Percentiles rank a stretch among this genome's conserved stretches.
Evolutionary conservation across 2,797 vertebrate genomes (phyloP).

Genomic region (Danio tinwini): DNA sequence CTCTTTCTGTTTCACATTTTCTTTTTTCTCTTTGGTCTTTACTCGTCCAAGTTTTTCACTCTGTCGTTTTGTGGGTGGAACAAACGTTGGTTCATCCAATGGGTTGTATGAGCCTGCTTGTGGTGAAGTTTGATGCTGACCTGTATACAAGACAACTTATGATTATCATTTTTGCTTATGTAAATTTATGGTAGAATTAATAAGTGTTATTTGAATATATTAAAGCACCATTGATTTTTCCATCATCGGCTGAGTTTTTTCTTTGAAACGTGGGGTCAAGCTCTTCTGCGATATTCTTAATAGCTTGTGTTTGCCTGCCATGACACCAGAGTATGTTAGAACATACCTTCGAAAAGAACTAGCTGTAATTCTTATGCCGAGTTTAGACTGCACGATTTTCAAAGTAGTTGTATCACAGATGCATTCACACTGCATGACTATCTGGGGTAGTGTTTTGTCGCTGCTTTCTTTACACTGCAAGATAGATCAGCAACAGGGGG

Average conservation of each 20-base stretch:
- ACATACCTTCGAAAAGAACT: background rate
- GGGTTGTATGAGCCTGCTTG: constrained; percentile 65
- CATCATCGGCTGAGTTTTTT: constrained; percentile 54
- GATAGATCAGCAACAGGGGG: too few relatives aligned
- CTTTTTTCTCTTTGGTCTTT: constrained; percentile 84
- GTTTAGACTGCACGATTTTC: too few relatives aligned
- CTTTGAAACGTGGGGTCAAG: constrained; percentile 82
- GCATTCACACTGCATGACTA: too few relatives aligned
- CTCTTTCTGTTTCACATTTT: constrained; percentile 82
- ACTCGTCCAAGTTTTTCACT: constrained; percentile 71
- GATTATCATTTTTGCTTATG: background rate
- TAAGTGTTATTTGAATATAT: constrained; percentile 2
- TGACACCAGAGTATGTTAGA: background rate
- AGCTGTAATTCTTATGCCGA: background rate
- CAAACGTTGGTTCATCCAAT: constrained; percentile 75
- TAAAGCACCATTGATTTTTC: constrained; percentile 60
- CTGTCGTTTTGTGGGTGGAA: constrained; percentile 81
- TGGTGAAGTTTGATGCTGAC: constrained; percentile 56
- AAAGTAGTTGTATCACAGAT: too few relatives aligned
- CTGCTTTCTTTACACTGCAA: too few relatives aligned
- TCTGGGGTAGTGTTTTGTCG: too few relatives aligned
- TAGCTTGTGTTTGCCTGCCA: constrained; percentile 69
- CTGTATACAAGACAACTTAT: constrained; percentile 33
- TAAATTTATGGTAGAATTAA: background rate
- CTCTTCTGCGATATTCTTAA: constrained; percentile 80